Percentiles rank a stretch among this genome's conserved stretches.
phyloP scores from a whole-genome alignment of 2,113 vertebrate genomes.

The Ceratotherium simum region DNA sequence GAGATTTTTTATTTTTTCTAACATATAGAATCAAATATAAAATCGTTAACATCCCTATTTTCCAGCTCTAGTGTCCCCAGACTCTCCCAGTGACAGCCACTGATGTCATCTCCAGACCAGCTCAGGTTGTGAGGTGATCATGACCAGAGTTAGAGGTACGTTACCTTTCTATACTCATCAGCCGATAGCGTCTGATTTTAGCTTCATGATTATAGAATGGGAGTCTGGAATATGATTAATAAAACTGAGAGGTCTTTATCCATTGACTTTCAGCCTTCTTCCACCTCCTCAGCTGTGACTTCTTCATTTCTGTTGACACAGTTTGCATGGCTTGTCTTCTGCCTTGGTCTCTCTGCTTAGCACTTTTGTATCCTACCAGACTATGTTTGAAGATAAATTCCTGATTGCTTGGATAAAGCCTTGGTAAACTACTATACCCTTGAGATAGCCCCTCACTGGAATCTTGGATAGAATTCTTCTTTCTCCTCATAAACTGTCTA shows the following conservation, averaged over 20 bases:
- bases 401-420: not conserved
- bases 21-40: not conserved
- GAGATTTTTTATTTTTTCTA: not conserved
- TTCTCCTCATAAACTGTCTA: not conserved
- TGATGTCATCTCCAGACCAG: not conserved
- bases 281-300: not conserved
- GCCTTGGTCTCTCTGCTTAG: not conserved
- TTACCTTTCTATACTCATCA: not conserved
- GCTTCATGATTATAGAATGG: not conserved
- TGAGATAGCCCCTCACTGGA: not conserved
- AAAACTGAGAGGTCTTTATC: not conserved
- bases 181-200: not conserved
- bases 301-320: not conserved
- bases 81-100: not conserved
- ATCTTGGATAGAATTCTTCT: not conserved
- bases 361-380: not conserved
- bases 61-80: not conserved
- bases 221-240: not conserved
- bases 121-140: not conserved
- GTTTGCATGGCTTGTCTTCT: not conserved
- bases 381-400: not conserved
- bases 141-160: not conserved
- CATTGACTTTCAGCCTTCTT: not conserved
- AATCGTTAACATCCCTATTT: not conserved
- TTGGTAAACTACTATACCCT: not conserved